Evolutionary conservation across 2,113 vertebrate genomes (phyloP), one percentile per base, ranked within the genome.

Genomic region (Epinephelus moara): DNA sequence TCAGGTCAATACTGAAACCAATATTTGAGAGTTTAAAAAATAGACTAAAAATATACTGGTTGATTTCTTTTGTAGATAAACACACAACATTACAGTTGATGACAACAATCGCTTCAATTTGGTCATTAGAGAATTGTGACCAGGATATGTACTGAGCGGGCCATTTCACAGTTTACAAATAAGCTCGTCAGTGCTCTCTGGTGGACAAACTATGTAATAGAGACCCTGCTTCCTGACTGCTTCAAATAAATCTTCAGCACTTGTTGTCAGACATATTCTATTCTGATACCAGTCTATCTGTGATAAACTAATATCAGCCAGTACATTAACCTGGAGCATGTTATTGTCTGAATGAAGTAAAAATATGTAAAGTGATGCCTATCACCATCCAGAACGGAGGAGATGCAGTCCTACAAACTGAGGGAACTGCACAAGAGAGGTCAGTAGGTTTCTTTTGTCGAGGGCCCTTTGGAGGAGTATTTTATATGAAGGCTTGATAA

Each of bases 171-270:
- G 10, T 57, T 47, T 19, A 2, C 33, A 62, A 56, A 37, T 30
- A 25, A 53, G 62, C 25, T 6, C n/a, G 2, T 37, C 40, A 72
- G 42, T 15, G 61, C 75, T 21, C 68, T 47, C 81, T 84, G 45
- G 45, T 84, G 81, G 81, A 78, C 61, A 73, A 67, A 53, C 23
- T 15, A 17, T 53, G 61, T 53, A 67, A 27, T 1, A 40, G 53
- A 57, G 9, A 60, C 23, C 1, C 11, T 53, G 8, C 42, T 55
- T 37, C 56, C 59, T 11, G 33, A 33, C 25, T 37, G 19, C 30
- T 18, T 71, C 6, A 79, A 60, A 50, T 18, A 21, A 50, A 69
- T 70, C 13, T 30, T 47, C 42, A 19, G 5, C 13, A 66, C 40
- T 50, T 19, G 5, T 68, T 68, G 9, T 57, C 52, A 68, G 63